A percentile compares a stretch with the other conserved stretches of the same genome.
phyloP scores from a whole-genome alignment of 2,113 vertebrate species.

The Colinus virginianus region DNA sequence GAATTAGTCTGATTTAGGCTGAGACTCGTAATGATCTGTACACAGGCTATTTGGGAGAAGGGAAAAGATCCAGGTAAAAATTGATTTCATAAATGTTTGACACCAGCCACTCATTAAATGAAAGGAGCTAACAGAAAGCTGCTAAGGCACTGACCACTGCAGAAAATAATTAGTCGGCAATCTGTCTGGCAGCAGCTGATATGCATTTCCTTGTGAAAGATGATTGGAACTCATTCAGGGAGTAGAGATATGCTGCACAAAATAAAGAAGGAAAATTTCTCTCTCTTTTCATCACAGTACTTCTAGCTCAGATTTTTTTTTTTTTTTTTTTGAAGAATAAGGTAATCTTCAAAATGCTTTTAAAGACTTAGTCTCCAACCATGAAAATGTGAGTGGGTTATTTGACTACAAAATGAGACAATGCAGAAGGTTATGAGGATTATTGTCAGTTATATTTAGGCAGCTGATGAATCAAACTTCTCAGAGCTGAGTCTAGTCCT shows the following conservation, averaged over 20 bases:
- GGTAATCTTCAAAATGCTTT: neutral
- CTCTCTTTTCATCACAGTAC: neutral
- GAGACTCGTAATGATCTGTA: neutral
- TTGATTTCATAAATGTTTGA: neutral
- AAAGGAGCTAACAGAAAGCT: neutral
- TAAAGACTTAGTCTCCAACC: neutral
- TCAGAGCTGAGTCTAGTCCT: neutral
- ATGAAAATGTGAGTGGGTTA: neutral
- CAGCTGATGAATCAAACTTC: neutral
- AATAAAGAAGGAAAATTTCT: neutral
- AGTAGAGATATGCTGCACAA: neutral
- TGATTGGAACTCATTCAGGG: neutral
- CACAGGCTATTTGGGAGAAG: neutral
- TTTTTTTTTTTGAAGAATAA: neutral
- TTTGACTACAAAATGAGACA: slow-evolving; percentile 2
- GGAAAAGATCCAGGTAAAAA: neutral
- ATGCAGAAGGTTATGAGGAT: neutral
- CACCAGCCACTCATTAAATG: neutral
- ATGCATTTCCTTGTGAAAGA: neutral
- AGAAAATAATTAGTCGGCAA: neutral
- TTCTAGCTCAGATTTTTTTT: neutral
- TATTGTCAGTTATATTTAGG: neutral
- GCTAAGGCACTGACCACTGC: neutral
- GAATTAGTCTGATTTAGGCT: neutral
- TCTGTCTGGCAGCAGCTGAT: neutral